These are phyloP conservation scores for Pollenia angustigena DNA, from an alignment of 2,888 invertebrate genomes.

Conservation along the genomic window DNA sequence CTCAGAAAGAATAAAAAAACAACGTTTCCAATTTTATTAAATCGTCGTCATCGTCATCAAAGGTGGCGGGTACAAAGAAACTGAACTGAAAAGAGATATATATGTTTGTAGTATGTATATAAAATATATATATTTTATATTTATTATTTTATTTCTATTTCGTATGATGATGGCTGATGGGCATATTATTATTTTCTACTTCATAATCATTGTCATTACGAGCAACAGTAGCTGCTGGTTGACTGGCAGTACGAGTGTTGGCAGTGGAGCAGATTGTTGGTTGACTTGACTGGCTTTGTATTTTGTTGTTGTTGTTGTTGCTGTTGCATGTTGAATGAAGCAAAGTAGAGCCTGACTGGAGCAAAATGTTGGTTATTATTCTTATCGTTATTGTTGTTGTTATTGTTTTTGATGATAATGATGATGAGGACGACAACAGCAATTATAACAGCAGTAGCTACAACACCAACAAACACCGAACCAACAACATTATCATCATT, in stretches of 20 bases:
- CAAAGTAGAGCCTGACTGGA: conserved; percentile 35
- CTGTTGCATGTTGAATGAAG: conserved; percentile 1
- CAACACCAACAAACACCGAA: conserved; percentile 24
- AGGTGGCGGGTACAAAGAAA: conserved; percentile 29
- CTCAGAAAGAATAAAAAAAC: neutral
- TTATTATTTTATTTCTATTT: conserved; percentile 65
- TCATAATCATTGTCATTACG: conserved; percentile 74
- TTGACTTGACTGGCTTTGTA: conserved; percentile 46
- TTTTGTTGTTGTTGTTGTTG: neutral
- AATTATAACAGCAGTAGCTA: conserved; percentile 51
- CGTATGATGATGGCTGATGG: conserved; percentile 70
- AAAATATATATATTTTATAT: conserved; percentile 41
- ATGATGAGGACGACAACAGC: conserved; percentile 57
- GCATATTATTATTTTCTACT: conserved; percentile 76
- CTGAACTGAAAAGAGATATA: neutral
- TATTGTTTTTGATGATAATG: conserved; percentile 34
- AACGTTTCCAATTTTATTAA: conserved; percentile 3
- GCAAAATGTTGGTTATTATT: neutral
- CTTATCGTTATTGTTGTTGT: neutral
- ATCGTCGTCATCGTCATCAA: conserved; percentile 36
- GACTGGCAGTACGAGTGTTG: conserved; percentile 69
- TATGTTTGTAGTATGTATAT: neutral
- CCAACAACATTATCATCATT: conserved; percentile 47
- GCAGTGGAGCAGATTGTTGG: conserved; percentile 16
- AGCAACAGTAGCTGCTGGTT: conserved; percentile 75